Conservation (phyloP, 2,797 vertebrate genomes). For the Sus cebifrons region DNA sequence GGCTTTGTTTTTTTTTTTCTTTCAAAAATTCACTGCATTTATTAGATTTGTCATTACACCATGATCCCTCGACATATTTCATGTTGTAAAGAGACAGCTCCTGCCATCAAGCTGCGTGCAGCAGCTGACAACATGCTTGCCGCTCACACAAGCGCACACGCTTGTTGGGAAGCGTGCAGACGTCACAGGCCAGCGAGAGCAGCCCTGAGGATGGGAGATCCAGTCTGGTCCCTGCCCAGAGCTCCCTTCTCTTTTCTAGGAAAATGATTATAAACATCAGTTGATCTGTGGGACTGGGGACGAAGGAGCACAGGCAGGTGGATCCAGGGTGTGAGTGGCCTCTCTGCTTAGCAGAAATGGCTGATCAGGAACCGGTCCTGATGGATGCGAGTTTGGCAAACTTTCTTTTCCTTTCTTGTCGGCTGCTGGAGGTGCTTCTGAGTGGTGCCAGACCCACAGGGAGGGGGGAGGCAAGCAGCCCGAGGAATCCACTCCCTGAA, state of each 20-base stretch:
- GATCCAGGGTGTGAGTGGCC: neutral
- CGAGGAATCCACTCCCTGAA: neutral
- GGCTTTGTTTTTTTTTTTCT: neutral
- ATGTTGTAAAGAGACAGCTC: conserved; percentile 34
- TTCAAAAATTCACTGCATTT: conserved; percentile 33
- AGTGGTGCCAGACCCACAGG: neutral
- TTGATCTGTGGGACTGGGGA: neutral
- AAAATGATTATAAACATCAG: neutral
- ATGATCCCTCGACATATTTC: conserved; percentile 9
- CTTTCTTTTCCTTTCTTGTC: conserved; percentile 18
- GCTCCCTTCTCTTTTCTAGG: neutral
- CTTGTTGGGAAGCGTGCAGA: neutral
- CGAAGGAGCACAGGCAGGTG: neutral
- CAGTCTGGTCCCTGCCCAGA: neutral
- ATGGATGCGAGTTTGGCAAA: neutral
- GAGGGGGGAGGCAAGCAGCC: neutral
- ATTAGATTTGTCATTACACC: conserved; percentile 5
- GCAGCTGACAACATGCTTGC: conserved; percentile 17
- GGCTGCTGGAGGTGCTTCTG: neutral
- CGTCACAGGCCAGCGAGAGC: neutral
- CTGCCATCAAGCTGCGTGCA: neutral
- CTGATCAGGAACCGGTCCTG: neutral
- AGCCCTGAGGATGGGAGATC: neutral
- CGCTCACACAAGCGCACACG: rapidly evolving
- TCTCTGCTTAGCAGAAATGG: neutral